phyloP scores from a whole-genome alignment of 2,888 invertebrate genomes.

The Hyalella azteca region DNA sequence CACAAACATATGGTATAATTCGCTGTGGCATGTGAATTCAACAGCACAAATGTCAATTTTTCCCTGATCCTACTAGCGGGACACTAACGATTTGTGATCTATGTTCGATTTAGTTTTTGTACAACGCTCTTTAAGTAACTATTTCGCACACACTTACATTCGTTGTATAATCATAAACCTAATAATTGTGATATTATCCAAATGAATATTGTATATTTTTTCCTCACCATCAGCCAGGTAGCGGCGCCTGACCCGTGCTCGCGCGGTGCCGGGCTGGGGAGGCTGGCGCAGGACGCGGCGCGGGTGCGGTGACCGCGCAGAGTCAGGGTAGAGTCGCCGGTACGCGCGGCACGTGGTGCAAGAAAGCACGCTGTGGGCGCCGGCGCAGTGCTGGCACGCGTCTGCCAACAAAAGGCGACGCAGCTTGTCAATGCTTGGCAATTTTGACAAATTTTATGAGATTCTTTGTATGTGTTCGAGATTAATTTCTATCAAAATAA shows the following conservation, averaged over 20 bases:
- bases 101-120: not conserved
- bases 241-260: not conserved
- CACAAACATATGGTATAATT: not conserved
- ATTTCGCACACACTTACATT: not conserved
- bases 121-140: not conserved
- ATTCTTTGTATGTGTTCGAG: not conserved
- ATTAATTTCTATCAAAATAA: not conserved
- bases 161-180: not conserved
- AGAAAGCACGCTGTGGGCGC: slow-evolving; percentile 48
- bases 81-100: not conserved
- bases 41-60: not conserved
- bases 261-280: not conserved
- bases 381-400: slow-evolving; percentile 55
- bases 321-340: slow-evolving; percentile 56
- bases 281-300: slow-evolving; percentile 20
- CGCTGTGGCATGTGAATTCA: not conserved
- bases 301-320: slow-evolving; percentile 34
- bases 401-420: slow-evolving; percentile 30
- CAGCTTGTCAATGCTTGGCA: not conserved
- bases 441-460: not conserved
- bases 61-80: not conserved
- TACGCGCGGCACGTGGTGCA: slow-evolving; percentile 58
- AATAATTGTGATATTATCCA: not conserved
- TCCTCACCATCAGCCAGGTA: slow-evolving; percentile 1
- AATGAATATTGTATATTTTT: not conserved